Evolutionary conservation across 2,797 vertebrate species (phyloP), one percentile per base, ranked within the genome.

Genomic region (Tympanoctomys barrerae): DNA sequence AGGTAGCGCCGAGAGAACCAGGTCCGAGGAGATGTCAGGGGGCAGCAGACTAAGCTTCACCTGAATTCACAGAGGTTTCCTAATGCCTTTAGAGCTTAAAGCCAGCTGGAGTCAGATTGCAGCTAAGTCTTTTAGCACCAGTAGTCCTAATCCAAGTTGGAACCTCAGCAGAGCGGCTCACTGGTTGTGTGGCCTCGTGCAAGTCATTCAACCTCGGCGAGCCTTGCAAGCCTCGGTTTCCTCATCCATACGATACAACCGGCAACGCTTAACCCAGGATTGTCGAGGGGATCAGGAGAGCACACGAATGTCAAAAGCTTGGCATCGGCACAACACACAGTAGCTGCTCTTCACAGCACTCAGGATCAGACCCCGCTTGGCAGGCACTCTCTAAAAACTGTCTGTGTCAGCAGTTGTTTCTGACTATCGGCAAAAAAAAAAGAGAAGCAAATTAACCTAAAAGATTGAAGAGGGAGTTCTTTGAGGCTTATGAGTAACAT

Each of bases 361-460:
- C 81, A 66, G 94, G 33, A 80, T 62, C 64, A 82, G 84, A 66
- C 49, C 49, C 59, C 90, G 81, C 79, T 89, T 92, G 54, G 88
- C 71, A 93, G 71, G 84, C 8, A 66, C 33, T 89, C 61, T 64
- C 87, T 89, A 75, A 92, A 94, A 90, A 39, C 36, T n/a, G 18
- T 52, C 0, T 42, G n/a, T 77, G 89, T 84, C 91, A 94, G 89
- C 82, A 90, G 70, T 85, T 95, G 82, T 71, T 97, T 86, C 70
- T 79, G 89, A 79, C 28, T 89, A 52, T 71, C 79, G 57, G 70
- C 5, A 46, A 24, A 61, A 42, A 88, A 89, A 88, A 89, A 77
- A 61, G 21, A 12, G 14, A 86, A 79, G 82, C 39, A 90, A 87
- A 95, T 68, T 70, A 96, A 88, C 73, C 28, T 88, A 59, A 92